phyloP scores from a whole-genome alignment of 2,888 invertebrate genomes.

The Liopterus haemorrhoidalis region DNA sequence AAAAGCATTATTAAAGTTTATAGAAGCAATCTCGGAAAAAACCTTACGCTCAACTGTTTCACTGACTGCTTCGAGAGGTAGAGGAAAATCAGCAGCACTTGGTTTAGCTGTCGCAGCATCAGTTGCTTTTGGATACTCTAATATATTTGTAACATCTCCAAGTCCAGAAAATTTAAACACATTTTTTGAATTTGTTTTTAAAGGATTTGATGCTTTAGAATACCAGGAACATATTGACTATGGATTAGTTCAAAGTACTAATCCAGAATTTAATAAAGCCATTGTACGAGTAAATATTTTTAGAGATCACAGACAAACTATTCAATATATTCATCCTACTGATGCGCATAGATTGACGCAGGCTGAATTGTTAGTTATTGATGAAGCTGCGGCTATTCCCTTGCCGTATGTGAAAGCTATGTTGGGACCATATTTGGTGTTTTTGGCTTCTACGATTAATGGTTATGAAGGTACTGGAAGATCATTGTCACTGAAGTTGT shows the following conservation, averaged over 20 bases:
- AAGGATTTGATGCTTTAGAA: constrained; percentile 88
- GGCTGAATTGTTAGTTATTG: constrained; percentile 91
- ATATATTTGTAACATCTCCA: constrained; percentile 96
- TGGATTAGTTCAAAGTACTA: constrained; percentile 87
- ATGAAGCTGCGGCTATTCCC: constrained; percentile 99
- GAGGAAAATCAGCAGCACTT: constrained; percentile 96
- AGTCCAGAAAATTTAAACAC: constrained; percentile 97
- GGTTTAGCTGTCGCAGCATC: constrained; percentile 87
- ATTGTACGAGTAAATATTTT: constrained; percentile 89
- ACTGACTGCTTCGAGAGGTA: constrained; percentile 91
- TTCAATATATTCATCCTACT: constrained; percentile 94
- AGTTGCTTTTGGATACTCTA: constrained; percentile 74
- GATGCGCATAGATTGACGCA: constrained; percentile 84
- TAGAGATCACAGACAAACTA: constrained; percentile 85
- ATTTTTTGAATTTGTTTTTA: constrained; percentile 92
- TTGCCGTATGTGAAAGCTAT: constrained; percentile 85
- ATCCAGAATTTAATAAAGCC: constrained; percentile 94
- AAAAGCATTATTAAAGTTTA: constrained; percentile 84
- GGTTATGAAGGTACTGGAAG: constrained; percentile 98
- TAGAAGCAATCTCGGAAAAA: constrained; percentile 93
- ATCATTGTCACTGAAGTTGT: constrained; percentile 88
- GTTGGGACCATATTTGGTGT: constrained; percentile 84
- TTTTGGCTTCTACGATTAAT: constrained; percentile 94
- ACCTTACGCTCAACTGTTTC: constrained; percentile 82
- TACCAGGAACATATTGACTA: constrained; percentile 97